Percentiles rank a stretch among this genome's conserved stretches.
phyloP scores from a whole-genome alignment of 2,797 vertebrate species.

The Sorex maritimensis region DNA sequence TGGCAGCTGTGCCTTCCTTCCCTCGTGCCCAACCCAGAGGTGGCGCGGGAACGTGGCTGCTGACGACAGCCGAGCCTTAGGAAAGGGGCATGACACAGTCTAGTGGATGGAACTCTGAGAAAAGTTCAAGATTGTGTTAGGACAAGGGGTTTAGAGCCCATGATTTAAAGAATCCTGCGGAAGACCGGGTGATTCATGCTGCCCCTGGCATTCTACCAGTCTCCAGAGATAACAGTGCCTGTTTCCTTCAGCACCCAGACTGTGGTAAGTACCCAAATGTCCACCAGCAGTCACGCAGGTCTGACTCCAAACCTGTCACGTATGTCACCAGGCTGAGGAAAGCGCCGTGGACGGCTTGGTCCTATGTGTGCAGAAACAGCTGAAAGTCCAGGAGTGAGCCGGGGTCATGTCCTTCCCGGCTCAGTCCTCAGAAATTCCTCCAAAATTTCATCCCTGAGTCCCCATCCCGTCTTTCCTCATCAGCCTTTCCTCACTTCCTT shows the following conservation, averaged over 20 bases:
- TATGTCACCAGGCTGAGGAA: not conserved
- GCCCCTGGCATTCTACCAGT: not conserved
- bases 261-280: not conserved
- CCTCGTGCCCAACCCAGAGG: too few species aligned
- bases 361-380: not conserved
- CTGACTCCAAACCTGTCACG: not conserved
- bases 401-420: not conserved
- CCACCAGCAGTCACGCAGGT: conserved; percentile 20
- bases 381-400: not conserved
- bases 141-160: not conserved
- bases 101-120: not conserved
- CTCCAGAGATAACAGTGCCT: not conserved
- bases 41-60: too few species aligned
- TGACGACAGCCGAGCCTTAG: too few species aligned
- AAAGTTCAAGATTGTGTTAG: not conserved
- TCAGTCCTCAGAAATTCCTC: not conserved
- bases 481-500: not conserved
- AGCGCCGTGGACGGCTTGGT: too few species aligned
- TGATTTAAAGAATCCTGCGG: not conserved
- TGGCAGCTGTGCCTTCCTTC: too few species aligned
- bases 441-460: not conserved
- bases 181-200: not conserved
- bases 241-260: not conserved
- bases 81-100: not conserved
- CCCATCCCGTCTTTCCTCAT: not conserved